These are phyloP conservation scores for Spinus olivaceus DNA, from an alignment of 2,797 vertebrate genomes.

Conservation along the genomic window DNA sequence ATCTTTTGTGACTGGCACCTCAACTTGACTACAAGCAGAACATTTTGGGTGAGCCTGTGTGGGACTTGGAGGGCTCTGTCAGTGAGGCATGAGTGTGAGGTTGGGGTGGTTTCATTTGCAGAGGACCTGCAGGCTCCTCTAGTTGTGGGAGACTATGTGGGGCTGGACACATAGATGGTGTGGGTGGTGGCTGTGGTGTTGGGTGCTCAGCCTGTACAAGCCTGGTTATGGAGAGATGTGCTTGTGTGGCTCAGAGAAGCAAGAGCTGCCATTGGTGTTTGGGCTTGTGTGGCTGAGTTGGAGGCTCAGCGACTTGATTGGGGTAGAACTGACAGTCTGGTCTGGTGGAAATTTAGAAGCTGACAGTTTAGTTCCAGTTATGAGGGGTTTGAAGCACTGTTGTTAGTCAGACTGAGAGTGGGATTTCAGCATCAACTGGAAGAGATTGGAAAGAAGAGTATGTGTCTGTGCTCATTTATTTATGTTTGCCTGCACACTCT, in stretches of 20 bases:
- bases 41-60: background rate
- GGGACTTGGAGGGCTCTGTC: background rate
- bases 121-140: background rate
- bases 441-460: background rate
- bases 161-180: background rate
- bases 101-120: background rate
- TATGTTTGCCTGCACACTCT: background rate
- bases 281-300: background rate
- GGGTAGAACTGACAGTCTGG: background rate
- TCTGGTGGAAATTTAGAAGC: background rate
- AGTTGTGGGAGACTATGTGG: fast-evolving
- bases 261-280: background rate
- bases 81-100: background rate
- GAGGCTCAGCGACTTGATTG: fast-evolving
- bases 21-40: background rate
- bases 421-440: background rate
- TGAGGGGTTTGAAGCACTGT: background rate
- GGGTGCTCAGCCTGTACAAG: background rate
- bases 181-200: background rate
- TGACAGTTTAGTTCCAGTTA: background rate
- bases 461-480: background rate
- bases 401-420: background rate
- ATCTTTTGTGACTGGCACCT: background rate
- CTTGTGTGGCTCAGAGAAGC: background rate
- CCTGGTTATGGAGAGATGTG: background rate